phyloP scores from a whole-genome alignment of 2,113 vertebrate species.

The Phaethon lepturus region DNA sequence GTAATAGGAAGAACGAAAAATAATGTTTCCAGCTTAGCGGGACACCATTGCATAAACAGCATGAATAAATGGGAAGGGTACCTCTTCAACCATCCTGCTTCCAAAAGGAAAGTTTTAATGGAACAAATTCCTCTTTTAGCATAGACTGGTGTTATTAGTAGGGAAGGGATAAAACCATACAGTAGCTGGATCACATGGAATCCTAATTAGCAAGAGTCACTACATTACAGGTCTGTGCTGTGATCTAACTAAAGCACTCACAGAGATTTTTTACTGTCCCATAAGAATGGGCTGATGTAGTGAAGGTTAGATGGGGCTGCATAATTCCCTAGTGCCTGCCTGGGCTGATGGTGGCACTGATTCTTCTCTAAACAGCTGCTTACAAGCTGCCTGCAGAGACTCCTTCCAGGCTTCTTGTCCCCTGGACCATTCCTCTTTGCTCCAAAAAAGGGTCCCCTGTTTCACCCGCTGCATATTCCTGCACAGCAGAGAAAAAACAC shows the following conservation, averaged over 20 bases:
- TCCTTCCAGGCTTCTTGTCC: background rate
- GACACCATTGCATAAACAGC: background rate
- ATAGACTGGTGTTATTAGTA: background rate
- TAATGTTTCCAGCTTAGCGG: background rate
- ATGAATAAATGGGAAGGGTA: background rate
- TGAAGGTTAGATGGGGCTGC: background rate
- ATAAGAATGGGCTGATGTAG: background rate
- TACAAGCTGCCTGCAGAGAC: background rate
- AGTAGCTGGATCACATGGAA: background rate
- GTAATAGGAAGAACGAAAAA: slow-evolving; percentile 1
- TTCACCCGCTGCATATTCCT: background rate
- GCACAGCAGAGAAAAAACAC: background rate
- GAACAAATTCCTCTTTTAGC: background rate
- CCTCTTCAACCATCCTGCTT: background rate
- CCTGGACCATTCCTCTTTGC: background rate
- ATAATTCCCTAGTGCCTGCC: background rate
- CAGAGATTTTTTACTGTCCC: background rate
- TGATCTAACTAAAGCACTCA: background rate
- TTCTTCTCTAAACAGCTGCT: background rate
- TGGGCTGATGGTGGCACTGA: background rate
- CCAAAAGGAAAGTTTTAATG: background rate
- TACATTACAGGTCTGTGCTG: background rate
- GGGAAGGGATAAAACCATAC: background rate
- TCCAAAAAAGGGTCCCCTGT: background rate
- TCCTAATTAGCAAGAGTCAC: background rate